These are phyloP conservation scores for Pangasius mekongensis DNA, from an alignment of 2,797 vertebrate genomes.

Conservation along the genomic window DNA sequence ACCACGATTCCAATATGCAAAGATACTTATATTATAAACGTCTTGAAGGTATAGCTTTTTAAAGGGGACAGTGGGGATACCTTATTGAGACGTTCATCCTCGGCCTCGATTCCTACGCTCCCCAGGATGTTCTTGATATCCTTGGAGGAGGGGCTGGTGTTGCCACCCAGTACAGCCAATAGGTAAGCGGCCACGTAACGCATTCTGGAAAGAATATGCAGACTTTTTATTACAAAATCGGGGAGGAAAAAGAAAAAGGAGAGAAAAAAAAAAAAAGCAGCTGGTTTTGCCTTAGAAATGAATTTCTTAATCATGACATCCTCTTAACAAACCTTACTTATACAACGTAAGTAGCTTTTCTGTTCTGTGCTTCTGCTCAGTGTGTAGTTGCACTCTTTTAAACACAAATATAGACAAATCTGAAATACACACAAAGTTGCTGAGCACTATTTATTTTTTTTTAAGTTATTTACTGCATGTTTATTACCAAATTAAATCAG, in stretches of 20 bases:
- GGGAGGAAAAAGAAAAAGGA: too few species aligned
- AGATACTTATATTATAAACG: background rate
- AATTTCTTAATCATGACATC: background rate
- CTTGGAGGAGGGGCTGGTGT: constrained; percentile 76
- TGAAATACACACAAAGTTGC: background rate
- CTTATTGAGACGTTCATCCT: constrained; percentile 78
- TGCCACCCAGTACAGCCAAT: constrained; percentile 80
- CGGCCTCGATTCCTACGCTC: constrained; percentile 78
- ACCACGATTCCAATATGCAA: background rate
- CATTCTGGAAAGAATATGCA: constrained; percentile 67
- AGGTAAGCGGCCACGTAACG: constrained; percentile 87
- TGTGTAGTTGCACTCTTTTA: background rate
- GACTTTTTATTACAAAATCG: background rate
- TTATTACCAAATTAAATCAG: background rate
- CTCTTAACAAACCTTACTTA: background rate
- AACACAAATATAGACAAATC: background rate
- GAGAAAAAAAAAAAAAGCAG: background rate
- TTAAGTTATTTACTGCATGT: background rate
- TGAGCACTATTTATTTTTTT: too few species aligned
- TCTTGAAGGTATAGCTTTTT: background rate
- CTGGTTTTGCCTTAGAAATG: background rate
- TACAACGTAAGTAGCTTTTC: too few species aligned
- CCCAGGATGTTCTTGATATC: constrained; percentile 79
- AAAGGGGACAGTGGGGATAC: constrained; percentile 41
- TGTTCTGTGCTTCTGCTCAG: background rate